A percentile compares a stretch with the other conserved stretches of the same genome.
These are phyloP conservation scores for Thaleichthys pacificus DNA, from an alignment of 2,797 vertebrate species.

Conservation along the genomic window DNA sequence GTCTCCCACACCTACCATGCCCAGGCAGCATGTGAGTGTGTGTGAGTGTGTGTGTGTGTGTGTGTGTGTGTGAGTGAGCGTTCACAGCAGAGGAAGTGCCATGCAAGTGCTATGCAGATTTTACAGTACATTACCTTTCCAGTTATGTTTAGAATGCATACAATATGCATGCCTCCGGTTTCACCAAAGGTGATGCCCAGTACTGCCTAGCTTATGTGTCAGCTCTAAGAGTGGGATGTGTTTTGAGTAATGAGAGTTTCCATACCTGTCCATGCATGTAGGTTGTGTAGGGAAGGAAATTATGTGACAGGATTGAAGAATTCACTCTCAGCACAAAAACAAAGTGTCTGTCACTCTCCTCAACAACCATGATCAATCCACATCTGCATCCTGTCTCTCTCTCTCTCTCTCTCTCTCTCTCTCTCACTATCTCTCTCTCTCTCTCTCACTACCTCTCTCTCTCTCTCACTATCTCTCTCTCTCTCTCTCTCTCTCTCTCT, in stretches of 20 bases:
- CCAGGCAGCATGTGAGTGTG: neutral
- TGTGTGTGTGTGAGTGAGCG: neutral
- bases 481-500: neutral
- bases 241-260: neutral
- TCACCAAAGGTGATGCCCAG: no score
- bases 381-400: neutral
- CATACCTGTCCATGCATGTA: constrained; percentile 20
- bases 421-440: constrained; percentile 9
- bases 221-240: neutral
- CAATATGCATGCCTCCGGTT: neutral
- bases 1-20: neutral
- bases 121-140: constrained; percentile 1
- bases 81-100: neutral
- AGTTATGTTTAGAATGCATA: neutral
- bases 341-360: constrained; percentile 21
- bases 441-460: neutral
- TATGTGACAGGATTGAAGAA: neutral
- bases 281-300: constrained; percentile 3
- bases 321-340: constrained; percentile 21
- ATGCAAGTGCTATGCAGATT: constrained; percentile 13
- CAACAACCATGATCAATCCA: constrained; percentile 22
- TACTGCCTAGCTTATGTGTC: neutral
- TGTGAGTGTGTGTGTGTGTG: no score
- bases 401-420: neutral
- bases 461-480: neutral